A percentile compares a stretch with the other conserved stretches of the same genome.
Conservation (phyloP, 2,888 invertebrate genomes). For the Trypoxylon attenuatum region DNA sequence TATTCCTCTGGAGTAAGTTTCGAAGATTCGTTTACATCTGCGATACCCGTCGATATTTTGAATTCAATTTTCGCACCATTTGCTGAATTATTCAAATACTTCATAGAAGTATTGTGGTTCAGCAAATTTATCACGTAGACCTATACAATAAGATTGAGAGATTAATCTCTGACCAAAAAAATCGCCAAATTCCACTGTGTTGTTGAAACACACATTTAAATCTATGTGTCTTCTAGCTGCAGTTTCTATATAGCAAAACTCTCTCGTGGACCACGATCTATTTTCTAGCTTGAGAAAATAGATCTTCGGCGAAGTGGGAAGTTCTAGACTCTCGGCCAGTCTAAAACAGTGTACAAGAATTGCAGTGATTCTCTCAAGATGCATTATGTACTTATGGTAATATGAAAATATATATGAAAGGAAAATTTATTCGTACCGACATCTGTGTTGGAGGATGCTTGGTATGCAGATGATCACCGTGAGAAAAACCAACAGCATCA, state of each 20-base stretch:
- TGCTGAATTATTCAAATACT: background rate
- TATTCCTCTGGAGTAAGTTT: slow-evolving; percentile 22
- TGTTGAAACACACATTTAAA: slow-evolving; percentile 49
- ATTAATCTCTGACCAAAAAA: no score
- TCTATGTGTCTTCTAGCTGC: slow-evolving; percentile 59
- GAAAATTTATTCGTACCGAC: slow-evolving; percentile 32
- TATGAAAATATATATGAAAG: no score
- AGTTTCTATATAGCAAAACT: slow-evolving; percentile 63
- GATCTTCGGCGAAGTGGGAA: slow-evolving; percentile 41
- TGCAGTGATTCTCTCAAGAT: no score
- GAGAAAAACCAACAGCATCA: slow-evolving; percentile 51
- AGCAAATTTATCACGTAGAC: slow-evolving; percentile 57
- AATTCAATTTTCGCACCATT: background rate
- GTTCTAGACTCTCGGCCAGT: background rate
- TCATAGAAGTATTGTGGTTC: background rate
- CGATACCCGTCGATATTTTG: slow-evolving; percentile 9
- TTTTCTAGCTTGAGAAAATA: slow-evolving; percentile 64
- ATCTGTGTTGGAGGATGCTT: slow-evolving; percentile 33
- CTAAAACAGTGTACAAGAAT: slow-evolving; percentile 11
- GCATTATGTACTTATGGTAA: background rate
- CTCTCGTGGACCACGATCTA: slow-evolving; percentile 58
- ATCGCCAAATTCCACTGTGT: no score
- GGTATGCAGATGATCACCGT: slow-evolving; percentile 48
- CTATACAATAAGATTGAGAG: slow-evolving; percentile 29
- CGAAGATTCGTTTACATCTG: background rate